Base-by-base conservation (phyloP, 2,113 vertebrate genomes). In the Hipposideros armiger region DNA sequence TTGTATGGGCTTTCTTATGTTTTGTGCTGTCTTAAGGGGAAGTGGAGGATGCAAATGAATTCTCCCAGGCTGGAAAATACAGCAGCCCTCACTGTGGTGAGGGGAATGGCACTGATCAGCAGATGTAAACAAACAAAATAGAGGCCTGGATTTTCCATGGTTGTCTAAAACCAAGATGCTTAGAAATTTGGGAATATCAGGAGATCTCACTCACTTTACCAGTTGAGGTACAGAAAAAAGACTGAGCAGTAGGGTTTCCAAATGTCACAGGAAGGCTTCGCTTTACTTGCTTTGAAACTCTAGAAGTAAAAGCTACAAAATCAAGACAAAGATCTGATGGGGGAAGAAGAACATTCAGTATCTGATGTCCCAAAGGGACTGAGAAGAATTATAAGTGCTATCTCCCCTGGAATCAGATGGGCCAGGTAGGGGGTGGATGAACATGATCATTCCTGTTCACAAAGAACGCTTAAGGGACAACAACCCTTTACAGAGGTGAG, bases 11-110 rank as follows among this genome's bases (percentile, higher is more conserved):
- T 81, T 73, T 94, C 82, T 89, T 89, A 73, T 36, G 28, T 24
- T 92, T 93, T 78, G 40, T 64, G 54, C 70, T 93, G 88, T 95
- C 58, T 92, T 95, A 66, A 86, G 62, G 47, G 42, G 94, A 92
- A 93, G 58, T 72, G 7, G 26, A 82, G 50, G 72, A 94, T 81
- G 47, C 28, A 96, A 88, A 96, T 94, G 95, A 86, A 96, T 81
- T 97, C 74, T 91, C 96, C 87, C 77, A 95, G 96, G 93, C 94
- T 97, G 91, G 90, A 96, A 98, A 98, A 77, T 76, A 80, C 66
- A 94, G 97, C 91, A 96, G 64, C 28, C 7, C 7, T 77, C 16
- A 22, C 16, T 54, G 9, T 66, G 42, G 42, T 64, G 0, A 0
- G 10, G 64, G n/a, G 15, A 95, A 20, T 66, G 32, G 32, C 20